Percentiles rank a stretch among this genome's conserved stretches.
These are phyloP conservation scores for Lasioglossum baleicum DNA, from an alignment of 1,140 invertebrate species.

Conservation along the genomic window DNA sequence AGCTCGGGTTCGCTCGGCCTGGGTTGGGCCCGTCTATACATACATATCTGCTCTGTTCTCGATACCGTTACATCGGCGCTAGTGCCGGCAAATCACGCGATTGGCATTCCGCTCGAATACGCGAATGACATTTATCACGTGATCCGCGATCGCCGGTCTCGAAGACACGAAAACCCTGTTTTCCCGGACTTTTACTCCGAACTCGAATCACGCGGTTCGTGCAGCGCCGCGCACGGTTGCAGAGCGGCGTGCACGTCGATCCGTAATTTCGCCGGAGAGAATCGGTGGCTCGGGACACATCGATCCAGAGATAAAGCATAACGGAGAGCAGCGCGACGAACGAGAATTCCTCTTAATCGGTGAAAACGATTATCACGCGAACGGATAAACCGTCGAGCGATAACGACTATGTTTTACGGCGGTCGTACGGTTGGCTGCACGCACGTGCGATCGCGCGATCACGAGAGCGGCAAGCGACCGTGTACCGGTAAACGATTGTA, in stretches of 20 bases:
- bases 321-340: neutral
- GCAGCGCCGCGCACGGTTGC: neutral
- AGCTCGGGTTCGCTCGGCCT: slow-evolving; percentile 58
- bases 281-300: neutral
- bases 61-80: slow-evolving; percentile 70
- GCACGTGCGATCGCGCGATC: slow-evolving; percentile 8
- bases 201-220: neutral
- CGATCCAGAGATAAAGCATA: neutral
- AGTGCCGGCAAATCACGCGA: slow-evolving; percentile 56
- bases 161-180: neutral
- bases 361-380: neutral
- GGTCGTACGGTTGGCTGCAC: neutral
- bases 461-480: neutral
- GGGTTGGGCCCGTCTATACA: slow-evolving; percentile 59
- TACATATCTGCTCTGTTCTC: slow-evolving; percentile 60
- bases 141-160: neutral
- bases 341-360: neutral
- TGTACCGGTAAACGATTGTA: slow-evolving; percentile 48
- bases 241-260: neutral
- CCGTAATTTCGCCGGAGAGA: neutral
- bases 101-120: slow-evolving; percentile 67
- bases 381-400: neutral
- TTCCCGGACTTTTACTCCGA: neutral
- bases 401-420: slow-evolving; percentile 8
- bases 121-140: slow-evolving; percentile 33